phyloP scores from a whole-genome alignment of 2,113 vertebrate genomes.

The Cairina moschata region DNA sequence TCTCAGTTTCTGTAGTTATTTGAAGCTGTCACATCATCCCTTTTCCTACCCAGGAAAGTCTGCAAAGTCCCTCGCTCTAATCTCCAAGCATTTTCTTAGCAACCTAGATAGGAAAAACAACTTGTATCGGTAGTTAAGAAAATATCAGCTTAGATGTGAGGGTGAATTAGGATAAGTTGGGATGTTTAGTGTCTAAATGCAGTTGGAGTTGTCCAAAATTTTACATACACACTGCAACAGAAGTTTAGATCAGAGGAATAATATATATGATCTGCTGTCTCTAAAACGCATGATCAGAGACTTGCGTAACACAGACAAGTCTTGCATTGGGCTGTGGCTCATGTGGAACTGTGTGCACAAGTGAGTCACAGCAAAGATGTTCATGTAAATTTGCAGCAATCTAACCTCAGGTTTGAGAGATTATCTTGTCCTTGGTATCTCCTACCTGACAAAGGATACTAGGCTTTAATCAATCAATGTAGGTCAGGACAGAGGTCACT shows the following conservation, averaged over 20 bases:
- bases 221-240: background rate
- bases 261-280: background rate
- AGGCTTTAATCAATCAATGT: background rate
- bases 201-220: rapidly evolving
- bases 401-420: background rate
- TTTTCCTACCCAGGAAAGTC: background rate
- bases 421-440: background rate
- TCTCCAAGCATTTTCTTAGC: background rate
- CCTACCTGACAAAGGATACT: background rate
- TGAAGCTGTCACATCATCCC: background rate
- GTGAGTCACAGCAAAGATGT: constrained; percentile 16
- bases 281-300: background rate
- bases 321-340: constrained; percentile 22
- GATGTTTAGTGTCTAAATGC: background rate
- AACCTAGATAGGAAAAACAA: background rate
- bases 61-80: background rate
- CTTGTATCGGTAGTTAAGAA: background rate
- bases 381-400: background rate
- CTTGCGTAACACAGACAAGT: background rate
- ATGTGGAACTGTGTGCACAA: background rate
- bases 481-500: background rate
- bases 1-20: background rate
- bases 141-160: background rate
- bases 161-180: background rate
- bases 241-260: background rate